Base-by-base conservation (phyloP, 1,140 invertebrate species). In the Meloidogyne chitwoodi region DNA sequence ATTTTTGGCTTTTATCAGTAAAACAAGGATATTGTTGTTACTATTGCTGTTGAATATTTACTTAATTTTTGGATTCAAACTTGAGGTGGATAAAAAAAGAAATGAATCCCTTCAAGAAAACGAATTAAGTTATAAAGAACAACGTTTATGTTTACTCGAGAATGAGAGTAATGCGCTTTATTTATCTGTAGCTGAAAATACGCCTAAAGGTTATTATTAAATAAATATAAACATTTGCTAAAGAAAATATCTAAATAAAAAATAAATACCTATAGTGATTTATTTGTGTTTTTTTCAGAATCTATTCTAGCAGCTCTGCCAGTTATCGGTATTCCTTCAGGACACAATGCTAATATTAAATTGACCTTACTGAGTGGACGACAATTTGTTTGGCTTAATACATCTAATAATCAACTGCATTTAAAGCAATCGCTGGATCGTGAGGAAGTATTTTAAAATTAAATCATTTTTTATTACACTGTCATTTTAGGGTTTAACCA, bases 131-230 rank as follows among this genome's bases (percentile, higher is more conserved):
- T 38, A 38, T 10, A 38, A 38, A 38, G 8, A 38, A 31, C 62
- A 26, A 24, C 65, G 26, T 34, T 41, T 67, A 8, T 82, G 80
- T 68, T 62, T 82, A 27, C 74, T 82, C 1, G 78, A 82, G 29
- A 66, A 81, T 44, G 80, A 83, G 12, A 71, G 73, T 27, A 83
- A 68, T 80, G 56, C 82, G n/a, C 61, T 82, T 26, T 82, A 82
- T 69, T 41, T 81, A 14, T 82, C 80, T n/a, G 68, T 82, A 27
- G 68, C 69, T 56, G 80, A 82, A 62, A 76, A 80, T 71, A 31
- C 72, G 5, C 48, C 27, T 62, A 73, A 73, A 62, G 70, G 38
- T 75, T 12, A 62, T 70, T 56, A 63, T 77, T 63, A 24, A 44
- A 26, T 26, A 38, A n/a, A 71, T 19, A 16, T 61, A 26, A 22